phyloP scores from a whole-genome alignment of 2,888 invertebrate species.

The Mythimna lalbum region DNA sequence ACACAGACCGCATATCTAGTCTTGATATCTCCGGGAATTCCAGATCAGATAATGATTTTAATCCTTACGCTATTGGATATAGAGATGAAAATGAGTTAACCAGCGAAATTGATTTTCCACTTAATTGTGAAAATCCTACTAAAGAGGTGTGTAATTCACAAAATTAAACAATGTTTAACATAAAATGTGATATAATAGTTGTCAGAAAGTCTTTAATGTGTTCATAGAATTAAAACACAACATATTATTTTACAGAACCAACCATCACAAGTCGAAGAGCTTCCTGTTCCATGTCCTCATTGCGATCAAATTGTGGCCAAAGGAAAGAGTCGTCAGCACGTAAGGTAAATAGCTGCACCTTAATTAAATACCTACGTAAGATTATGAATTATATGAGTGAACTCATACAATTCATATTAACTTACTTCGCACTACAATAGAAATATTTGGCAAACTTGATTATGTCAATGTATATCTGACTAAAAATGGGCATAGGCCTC shows the following conservation, averaged over 20 bases:
- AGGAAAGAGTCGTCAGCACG: conserved; percentile 71
- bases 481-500: too few species aligned
- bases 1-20: conserved; percentile 77
- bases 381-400: too few species aligned
- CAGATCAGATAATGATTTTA: conserved; percentile 75
- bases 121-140: conserved; percentile 23
- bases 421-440: too few species aligned
- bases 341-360: conserved; percentile 63
- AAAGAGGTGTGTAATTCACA: conserved; percentile 57
- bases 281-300: conserved; percentile 64
- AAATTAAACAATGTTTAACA: background rate
- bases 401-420: too few species aligned
- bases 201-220: background rate
- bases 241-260: conserved; percentile 55
- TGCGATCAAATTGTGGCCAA: conserved; percentile 68
- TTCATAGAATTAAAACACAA: background rate
- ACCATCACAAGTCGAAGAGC: conserved; percentile 38
- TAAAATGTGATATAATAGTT: background rate
- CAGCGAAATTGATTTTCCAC: conserved; percentile 65
- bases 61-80: conserved; percentile 66
- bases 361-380: background rate
- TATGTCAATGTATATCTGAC: too few species aligned
- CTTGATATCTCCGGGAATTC: conserved; percentile 78
- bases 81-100: conserved; percentile 69
- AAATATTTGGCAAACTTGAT: too few species aligned